Base-by-base conservation (phyloP, 1,140 invertebrate genomes). In the Caenorhabditis tropicalis region DNA sequence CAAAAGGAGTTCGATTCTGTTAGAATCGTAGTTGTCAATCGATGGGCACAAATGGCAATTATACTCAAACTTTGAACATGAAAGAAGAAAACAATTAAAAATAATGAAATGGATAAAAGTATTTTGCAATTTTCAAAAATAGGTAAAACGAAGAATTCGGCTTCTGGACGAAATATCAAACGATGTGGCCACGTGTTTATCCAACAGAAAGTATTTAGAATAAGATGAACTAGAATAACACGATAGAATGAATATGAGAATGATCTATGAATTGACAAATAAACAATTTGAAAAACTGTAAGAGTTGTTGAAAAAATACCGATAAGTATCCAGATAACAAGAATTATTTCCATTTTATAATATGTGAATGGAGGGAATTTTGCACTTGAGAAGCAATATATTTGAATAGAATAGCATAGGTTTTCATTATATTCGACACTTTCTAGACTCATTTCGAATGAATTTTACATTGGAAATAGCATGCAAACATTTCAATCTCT, bases 61-160 rank as follows among this genome's bases (percentile, higher is more conserved):
- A 56, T 56, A 27, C 51, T 56, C 51, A 56, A 56, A 56, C 51
- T 56, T 27, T 56, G 51, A 56, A 27, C 51, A 56, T 56, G 51
- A 27, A 56, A 56, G 21, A 56, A 56, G 12, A 27, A 56, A 27
- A 56, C 51, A 27, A 56, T 9, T 5, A 56, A 27, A 27, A 56
- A 56, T 12, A 24, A 27, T 27, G 51, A 56, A 27, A 27, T 27
- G 7, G 24, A 7, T 6, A 56, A 56, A 29, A 56, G 9, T 7
- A 56, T 9, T 27, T 56, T 56, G 6, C 21, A n/a, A 56, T 56
- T 56, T n/a, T 27, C n/a, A 27, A 9, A 56, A 27, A 56, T 24
- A 7, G 51, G 51, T 9, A 56, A 24, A 29, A 56, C 27, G 15
- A 56, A 27, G 9, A 9, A 27, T 27, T 27, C 51, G 5, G 51